A percentile compares a stretch with the other conserved stretches of the same genome.
Evolutionary conservation across 2,888 invertebrate species (phyloP).

Genomic region (Digitonthophagus gazella): DNA sequence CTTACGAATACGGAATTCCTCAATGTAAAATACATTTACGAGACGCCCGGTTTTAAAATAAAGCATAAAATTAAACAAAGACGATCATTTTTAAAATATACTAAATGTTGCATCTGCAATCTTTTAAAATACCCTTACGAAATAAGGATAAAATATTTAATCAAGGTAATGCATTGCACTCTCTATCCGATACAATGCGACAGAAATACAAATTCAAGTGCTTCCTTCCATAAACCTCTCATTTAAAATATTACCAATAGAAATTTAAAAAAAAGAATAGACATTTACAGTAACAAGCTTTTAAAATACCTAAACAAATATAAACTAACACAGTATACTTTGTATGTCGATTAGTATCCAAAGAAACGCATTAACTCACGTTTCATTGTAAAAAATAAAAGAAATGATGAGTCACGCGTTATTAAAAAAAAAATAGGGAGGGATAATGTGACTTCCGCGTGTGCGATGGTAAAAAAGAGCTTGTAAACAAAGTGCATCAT

Average conservation of each 20-base stretch:
- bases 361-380: no score
- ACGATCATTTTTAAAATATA: background rate
- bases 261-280: background rate
- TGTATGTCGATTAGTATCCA: no score
- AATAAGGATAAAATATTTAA: background rate
- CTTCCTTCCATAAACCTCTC: background rate
- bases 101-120: background rate
- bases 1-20: background rate
- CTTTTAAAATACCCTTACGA: background rate
- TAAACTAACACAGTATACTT: no score
- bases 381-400: no score
- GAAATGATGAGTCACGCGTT: no score
- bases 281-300: no score
- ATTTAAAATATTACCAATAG: background rate
- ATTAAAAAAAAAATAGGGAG: no score
- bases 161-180: background rate
- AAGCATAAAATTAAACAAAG: no score
- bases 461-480: no score
- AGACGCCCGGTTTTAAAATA: background rate
- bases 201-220: background rate
- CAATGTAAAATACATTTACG: background rate
- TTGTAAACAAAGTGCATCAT: background rate
- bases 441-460: no score
- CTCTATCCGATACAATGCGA: background rate
- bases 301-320: no score